phyloP scores from a whole-genome alignment of 2,888 invertebrate species.

The Disparrhopalites patrizii region DNA sequence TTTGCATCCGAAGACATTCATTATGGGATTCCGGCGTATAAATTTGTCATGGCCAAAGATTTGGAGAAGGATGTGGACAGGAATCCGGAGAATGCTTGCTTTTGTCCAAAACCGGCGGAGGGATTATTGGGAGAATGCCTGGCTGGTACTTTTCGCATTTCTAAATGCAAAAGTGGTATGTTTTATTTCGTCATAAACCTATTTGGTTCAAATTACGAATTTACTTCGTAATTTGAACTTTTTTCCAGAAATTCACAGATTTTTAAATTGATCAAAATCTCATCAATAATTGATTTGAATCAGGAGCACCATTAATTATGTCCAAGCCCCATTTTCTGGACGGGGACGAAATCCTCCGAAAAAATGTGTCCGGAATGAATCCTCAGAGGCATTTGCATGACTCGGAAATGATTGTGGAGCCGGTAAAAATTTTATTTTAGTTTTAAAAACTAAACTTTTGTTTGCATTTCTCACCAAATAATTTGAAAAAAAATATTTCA shows the following conservation, averaged over 20 bases:
- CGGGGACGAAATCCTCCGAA: not conserved
- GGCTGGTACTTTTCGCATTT: slow-evolving; percentile 28
- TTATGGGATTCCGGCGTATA: slow-evolving; percentile 40
- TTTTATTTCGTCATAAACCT: too few species aligned
- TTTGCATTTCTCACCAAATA: too few species aligned
- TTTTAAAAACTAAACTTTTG: too few species aligned
- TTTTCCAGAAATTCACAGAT: too few species aligned
- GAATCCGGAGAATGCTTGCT: slow-evolving; percentile 32
- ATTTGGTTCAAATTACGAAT: too few species aligned
- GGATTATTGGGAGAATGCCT: not conserved
- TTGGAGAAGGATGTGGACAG: slow-evolving; percentile 30
- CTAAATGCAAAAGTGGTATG: slow-evolving; percentile 24
- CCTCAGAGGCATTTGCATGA: slow-evolving; percentile 7
- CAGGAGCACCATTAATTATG: slow-evolving; percentile 19
- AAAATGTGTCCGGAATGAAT: slow-evolving; percentile 8
- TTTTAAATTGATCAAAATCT: too few species aligned
- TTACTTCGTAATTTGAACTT: too few species aligned
- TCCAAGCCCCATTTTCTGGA: slow-evolving; percentile 29
- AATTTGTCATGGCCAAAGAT: slow-evolving; percentile 32
- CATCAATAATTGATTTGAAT: too few species aligned
- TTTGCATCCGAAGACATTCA: slow-evolving; percentile 36
- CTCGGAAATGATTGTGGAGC: slow-evolving; percentile 17
- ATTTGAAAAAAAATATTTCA: slow-evolving; percentile 19
- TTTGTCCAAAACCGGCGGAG: slow-evolving; percentile 15
- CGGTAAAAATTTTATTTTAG: too few species aligned